Base-by-base conservation (phyloP, 2,888 invertebrate genomes). In the Drosophila lutescens region DNA sequence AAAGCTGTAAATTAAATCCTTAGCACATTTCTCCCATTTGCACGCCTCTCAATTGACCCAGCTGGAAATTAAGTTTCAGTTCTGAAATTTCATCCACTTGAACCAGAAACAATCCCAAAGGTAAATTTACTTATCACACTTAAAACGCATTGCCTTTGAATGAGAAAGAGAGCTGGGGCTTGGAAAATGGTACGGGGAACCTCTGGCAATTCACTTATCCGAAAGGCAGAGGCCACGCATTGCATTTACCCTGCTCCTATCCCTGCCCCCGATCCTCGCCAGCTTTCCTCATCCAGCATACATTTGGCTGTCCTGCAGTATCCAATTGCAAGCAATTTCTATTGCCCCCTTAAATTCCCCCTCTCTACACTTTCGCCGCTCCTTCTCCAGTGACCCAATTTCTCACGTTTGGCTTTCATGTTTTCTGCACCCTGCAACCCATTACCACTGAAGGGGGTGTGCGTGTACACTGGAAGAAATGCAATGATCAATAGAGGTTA, bases 301-400 rank as follows among this genome's bases (percentile, higher is more conserved):
- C 68, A 75, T 81, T 65, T 32, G 63, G 55, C 68, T 40, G 56
- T 65, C 43, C 66, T 58, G 61, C 63, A 57, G 67, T 66, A 54
- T 73, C 70, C 83, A 78, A 70, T 74, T 77, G 77, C 68, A 49
- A 71, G 75, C 70, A 67, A 70, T 74, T 83, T 81, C 71, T 62
- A 81, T 76, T 78, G 74, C 75, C 60, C 70, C 49, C 38, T 17
- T 41, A 5, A 7, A 10, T 2, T 1, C 12, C 13, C 44, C 44
- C 7, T 8, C 23, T 10, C 30, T 12, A 26, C 36, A n/a, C 32
- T 50, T 55, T 47, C 36, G 53, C 53, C 30, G 65, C 36, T 34
- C 59, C 60, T 56, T 56, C 66, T 66, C 69, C 44, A 65, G 61
- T 82, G 82, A 82, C 88, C 82, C 87, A 77, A 76, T 84, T 88